Evolutionary conservation across 2,888 invertebrate genomes (phyloP), one percentile per base, ranked within the genome.

Genomic region (Nomada fabriciana): DNA sequence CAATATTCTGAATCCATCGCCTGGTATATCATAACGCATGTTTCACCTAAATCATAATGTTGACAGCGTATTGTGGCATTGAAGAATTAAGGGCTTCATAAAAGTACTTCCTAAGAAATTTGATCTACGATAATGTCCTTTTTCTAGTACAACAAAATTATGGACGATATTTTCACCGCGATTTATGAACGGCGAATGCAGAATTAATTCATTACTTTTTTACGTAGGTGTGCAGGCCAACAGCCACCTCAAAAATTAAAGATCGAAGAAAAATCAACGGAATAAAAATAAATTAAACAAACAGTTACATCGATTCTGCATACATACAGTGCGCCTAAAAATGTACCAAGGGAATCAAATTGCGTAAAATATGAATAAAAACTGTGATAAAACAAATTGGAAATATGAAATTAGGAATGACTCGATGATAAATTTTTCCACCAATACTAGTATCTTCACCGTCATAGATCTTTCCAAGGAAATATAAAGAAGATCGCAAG

Each of bases 101-200:
- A 64, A 64, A 64, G 43, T 47, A 64, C 43, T 43, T 10, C 11
- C 63, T 23, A 25, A 47, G 63, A 64, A 43, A 64, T 47, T 64
- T 64, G 63, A 64, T 64, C 47, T 64, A 64, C 43, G 63, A 64
- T 64, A 64, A 64, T 64, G 63, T 64, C 11, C 63, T n/a, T 64
- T 23, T 18, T 13, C 10, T 64, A 15, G 5, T 25, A 15, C 23
- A 64, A 64, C 63, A 64, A 23, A 23, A 64, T 47, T 18, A 15
- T 18, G 15, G 43, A 25, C 43, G 43, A 64, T 64, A 47, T 64
- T 64, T 47, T 23, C 23, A 10, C 43, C 23, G 23, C 23, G 15
- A 64, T 64, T 47, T 64, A 64, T 47, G 18, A 10, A 0, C 20
- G 43, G 10, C 4, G 18, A 42, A 23, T 64, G 15, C 18, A 18